phyloP scores from a whole-genome alignment of 2,113 vertebrate species.

The Cisticola juncidis region DNA sequence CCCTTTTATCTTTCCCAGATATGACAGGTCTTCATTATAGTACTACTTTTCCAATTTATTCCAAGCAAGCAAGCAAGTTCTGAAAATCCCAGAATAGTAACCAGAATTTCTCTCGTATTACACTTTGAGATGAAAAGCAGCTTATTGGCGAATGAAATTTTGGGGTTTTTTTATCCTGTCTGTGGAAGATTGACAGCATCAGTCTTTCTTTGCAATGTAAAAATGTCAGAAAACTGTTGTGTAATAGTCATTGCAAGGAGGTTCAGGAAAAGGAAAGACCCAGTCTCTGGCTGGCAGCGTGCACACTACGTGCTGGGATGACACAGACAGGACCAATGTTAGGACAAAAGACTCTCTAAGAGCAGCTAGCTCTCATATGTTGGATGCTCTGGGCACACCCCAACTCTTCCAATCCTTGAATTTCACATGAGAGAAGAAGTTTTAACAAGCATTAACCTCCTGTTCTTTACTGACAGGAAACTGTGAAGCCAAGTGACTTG shows the following conservation, averaged over 20 bases:
- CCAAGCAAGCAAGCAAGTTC: neutral
- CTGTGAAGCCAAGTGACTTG: neutral
- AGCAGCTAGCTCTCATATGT: neutral
- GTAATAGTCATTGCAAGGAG: neutral
- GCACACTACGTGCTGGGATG: neutral
- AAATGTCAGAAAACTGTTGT: neutral
- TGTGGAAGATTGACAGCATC: neutral
- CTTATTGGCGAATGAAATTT: neutral
- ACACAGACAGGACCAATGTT: neutral
- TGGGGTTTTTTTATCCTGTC: neutral
- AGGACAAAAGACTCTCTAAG: neutral
- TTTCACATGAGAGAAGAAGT: neutral
- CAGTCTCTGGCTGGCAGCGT: neutral
- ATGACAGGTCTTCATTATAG: neutral
- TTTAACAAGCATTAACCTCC: neutral
- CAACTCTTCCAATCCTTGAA: neutral
- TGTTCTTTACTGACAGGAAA: neutral
- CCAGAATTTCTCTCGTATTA: neutral
- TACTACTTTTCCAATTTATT: neutral
- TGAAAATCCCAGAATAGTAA: neutral
- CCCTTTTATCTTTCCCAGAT: neutral
- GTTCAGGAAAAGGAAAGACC: neutral
- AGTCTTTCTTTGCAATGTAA: neutral
- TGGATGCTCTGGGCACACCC: neutral
- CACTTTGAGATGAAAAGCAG: neutral